A percentile compares a stretch with the other conserved stretches of the same genome.
These are phyloP conservation scores for Drepana falcataria DNA, from an alignment of 2,888 invertebrate species.

Conservation along the genomic window DNA sequence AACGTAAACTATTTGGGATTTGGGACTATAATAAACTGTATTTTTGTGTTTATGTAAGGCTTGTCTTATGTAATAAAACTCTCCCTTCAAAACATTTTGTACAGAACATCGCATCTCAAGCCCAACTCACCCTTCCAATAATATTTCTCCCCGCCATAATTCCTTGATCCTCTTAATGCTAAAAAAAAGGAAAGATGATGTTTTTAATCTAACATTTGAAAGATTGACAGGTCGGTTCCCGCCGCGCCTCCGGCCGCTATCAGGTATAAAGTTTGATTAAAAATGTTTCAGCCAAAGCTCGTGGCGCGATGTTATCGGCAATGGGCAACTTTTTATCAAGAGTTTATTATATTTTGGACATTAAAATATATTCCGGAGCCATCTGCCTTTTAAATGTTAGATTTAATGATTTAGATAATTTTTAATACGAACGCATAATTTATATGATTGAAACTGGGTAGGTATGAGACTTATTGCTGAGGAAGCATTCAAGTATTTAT, in stretches of 20 bases:
- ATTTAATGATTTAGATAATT: slow-evolving; percentile 3
- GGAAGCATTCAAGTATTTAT: too few relatives aligned
- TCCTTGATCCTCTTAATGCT: slow-evolving; percentile 72
- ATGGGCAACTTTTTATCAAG: slow-evolving; percentile 29
- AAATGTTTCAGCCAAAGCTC: slow-evolving; percentile 72
- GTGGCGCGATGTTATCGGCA: slow-evolving; percentile 41
- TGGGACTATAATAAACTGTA: too few relatives aligned
- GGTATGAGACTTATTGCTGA: too few relatives aligned
- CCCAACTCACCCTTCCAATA: background rate
- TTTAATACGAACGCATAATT: background rate
- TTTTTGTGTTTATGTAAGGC: too few relatives aligned
- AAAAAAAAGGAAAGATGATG: slow-evolving; percentile 70
- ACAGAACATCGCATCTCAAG: background rate
- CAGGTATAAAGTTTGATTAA: slow-evolving; percentile 77
- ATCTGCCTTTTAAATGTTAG: slow-evolving; percentile 16
- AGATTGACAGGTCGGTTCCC: slow-evolving; percentile 76
- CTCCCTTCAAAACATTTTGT: background rate
- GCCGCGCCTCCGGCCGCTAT: slow-evolving; percentile 44
- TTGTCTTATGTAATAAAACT: too few relatives aligned
- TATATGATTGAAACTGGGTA: too few relatives aligned
- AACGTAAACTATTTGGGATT: too few relatives aligned
- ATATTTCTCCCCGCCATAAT: slow-evolving; percentile 38
- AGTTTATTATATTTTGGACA: slow-evolving; percentile 21
- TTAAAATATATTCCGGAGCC: slow-evolving; percentile 12
- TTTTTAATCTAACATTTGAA: slow-evolving; percentile 76